A percentile compares a stretch with the other conserved stretches of the same genome.
phyloP scores from a whole-genome alignment of 35 echinoderm and acorn worm species.

The Nesometra sesokonis region DNA sequence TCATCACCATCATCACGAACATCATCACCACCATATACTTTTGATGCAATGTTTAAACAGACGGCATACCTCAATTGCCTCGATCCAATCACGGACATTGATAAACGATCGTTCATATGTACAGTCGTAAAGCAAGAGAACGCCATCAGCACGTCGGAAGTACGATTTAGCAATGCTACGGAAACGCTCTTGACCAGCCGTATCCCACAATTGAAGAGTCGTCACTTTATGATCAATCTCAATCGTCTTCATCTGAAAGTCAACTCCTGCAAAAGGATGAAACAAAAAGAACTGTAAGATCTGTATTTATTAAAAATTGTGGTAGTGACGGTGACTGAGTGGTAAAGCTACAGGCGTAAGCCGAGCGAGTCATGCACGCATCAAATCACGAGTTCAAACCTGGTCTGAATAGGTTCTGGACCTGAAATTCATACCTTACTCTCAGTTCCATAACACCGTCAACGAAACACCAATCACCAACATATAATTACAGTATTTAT shows the following conservation, averaged over 20 bases:
- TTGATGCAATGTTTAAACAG: background rate
- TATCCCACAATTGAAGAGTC: slow-evolving; percentile 92
- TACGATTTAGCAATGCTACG: slow-evolving; percentile 94
- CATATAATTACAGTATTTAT: too few relatives aligned
- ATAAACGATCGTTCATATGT: slow-evolving; percentile 96
- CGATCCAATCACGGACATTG: slow-evolving; percentile 97
- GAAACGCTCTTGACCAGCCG: slow-evolving; percentile 83
- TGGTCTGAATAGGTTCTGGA: too few relatives aligned
- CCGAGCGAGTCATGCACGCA: background rate
- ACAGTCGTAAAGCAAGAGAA: slow-evolving; percentile 77
- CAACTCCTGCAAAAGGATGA: slow-evolving; percentile 57
- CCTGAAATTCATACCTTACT: too few relatives aligned
- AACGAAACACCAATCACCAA: too few relatives aligned
- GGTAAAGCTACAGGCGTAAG: background rate
- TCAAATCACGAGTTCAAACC: too few relatives aligned
- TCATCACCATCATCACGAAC: too few relatives aligned
- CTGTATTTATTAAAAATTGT: background rate
- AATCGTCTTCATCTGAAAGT: slow-evolving; percentile 90
- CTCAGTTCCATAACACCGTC: too few relatives aligned
- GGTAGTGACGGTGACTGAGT: background rate
- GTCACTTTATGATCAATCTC: slow-evolving; percentile 83
- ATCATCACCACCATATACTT: too few relatives aligned
- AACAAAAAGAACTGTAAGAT: background rate
- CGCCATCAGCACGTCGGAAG: slow-evolving; percentile 93
- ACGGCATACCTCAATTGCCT: slow-evolving; percentile 83